Evolutionary conservation across 2,113 vertebrate genomes (phyloP), one percentile per base, ranked within the genome.

Genomic region (Istiophorus platypterus): DNA sequence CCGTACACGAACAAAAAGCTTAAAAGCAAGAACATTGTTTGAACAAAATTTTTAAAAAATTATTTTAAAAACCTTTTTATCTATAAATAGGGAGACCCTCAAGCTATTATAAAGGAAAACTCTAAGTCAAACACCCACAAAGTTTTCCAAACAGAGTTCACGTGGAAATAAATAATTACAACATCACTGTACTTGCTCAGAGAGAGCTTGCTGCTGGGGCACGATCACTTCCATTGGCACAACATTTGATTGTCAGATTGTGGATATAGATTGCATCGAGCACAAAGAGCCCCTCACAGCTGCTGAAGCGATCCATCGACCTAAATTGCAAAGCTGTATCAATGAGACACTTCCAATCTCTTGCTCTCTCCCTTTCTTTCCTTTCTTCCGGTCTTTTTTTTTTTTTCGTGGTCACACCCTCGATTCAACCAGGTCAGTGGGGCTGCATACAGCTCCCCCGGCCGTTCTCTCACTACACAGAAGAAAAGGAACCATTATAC

Each of bases 161-260:
- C 37, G 63, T 66, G 76, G 78, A 89, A 89, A 87, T 88, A 82
- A 91, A 80, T 69, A 90, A 93, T 91, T 85, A 88, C 80, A 58
- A 78, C 84, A 90, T 86, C 83, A 86, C 80, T 81, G 76, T 85
- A 86, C 88, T 91, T 91, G n/a, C n/a, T n/a, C n/a, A n/a, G 68
- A 67, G 77, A 66, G 72, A 78, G 85, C 63, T n/a, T n/a, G 29
- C 31, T 57, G 82, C 72, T 29, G 12, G 71, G 56, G 78, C 80
- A 58, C 61, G 78, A 85, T 75, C 79, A 68, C 72, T 61, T 83
- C 69, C 78, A 72, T 66, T 89, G 87, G 78, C 86, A 82, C 39
- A 63, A 20, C 76, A 81, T 87, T 82, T 83, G 90, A 91, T 88
- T 87, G 81, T 89, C 68, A 87, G 83, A 88, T 73, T 82, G 80